phyloP scores from a whole-genome alignment of 2,888 invertebrate species.

The Lasiommata megera region DNA sequence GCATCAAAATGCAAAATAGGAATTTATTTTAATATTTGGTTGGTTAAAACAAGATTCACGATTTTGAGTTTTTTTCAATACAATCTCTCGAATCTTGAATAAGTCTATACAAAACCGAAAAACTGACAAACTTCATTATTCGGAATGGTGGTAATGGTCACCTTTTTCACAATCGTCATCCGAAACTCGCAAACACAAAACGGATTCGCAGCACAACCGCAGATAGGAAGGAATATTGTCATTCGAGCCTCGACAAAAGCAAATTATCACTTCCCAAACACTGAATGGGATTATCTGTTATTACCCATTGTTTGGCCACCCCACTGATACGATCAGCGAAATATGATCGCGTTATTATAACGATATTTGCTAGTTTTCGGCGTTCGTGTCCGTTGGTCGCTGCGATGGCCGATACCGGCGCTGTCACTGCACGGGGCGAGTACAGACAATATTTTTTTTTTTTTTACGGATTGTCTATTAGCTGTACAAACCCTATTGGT shows the following conservation, averaged over 20 bases:
- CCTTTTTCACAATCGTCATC: conserved; percentile 12
- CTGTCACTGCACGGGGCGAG: conserved; percentile 34
- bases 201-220: conserved; percentile 40
- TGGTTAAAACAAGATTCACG: not conserved
- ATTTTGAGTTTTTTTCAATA: no score
- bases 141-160: not conserved
- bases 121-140: not conserved
- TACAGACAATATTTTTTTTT: no score
- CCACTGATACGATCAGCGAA: conserved; percentile 61
- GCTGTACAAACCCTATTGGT: no score
- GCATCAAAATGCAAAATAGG: no score
- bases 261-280: conserved; percentile 52
- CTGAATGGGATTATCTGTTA: conserved; percentile 62
- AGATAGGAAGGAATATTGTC: conserved; percentile 41
- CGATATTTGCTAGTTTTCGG: conserved; percentile 71
- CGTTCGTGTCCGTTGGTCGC: conserved; percentile 47
- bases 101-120: not conserved
- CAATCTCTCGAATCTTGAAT: no score
- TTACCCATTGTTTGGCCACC: conserved; percentile 70
- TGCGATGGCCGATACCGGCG: conserved; percentile 42
- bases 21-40: no score
- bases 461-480: no score
- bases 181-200: conserved; percentile 20
- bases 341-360: conserved; percentile 76
- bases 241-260: conserved; percentile 42